phyloP scores from a whole-genome alignment of 2,113 vertebrate genomes.

The Carettochelys insculpta region DNA sequence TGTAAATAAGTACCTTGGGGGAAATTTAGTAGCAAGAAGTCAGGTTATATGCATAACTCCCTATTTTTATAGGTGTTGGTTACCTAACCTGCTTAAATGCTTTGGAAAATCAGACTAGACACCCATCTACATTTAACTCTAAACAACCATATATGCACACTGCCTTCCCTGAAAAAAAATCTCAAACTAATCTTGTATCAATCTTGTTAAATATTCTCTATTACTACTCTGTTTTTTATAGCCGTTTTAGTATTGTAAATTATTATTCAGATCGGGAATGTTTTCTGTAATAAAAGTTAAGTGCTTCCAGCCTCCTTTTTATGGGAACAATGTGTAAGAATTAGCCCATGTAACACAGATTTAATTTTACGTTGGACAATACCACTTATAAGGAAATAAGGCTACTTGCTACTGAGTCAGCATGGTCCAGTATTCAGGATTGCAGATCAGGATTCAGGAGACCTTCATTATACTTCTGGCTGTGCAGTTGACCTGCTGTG shows the following conservation, averaged over 20 bases:
- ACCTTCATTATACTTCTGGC: neutral
- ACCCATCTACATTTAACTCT: neutral
- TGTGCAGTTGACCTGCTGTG: neutral
- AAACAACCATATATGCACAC: neutral
- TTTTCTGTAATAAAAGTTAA: neutral
- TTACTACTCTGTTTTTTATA: neutral
- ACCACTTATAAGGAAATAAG: neutral
- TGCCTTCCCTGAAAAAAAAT: neutral
- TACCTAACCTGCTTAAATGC: neutral
- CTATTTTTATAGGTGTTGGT: neutral
- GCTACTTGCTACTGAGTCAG: neutral
- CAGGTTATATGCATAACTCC: neutral
- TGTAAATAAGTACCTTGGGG: neutral
- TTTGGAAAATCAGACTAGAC: neutral
- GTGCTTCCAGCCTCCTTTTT: neutral
- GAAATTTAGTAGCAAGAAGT: neutral
- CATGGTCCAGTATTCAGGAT: neutral
- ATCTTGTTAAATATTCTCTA: neutral
- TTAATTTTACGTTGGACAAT: constrained; percentile 54
- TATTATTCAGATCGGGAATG: neutral
- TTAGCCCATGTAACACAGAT: neutral
- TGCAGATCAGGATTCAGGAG: neutral
- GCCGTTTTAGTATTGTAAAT: neutral
- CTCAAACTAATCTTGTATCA: neutral
- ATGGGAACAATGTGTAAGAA: neutral